Evolutionary conservation across 2,888 invertebrate species (phyloP), one percentile per base, ranked within the genome.

Genomic region (Apamea epomidion): DNA sequence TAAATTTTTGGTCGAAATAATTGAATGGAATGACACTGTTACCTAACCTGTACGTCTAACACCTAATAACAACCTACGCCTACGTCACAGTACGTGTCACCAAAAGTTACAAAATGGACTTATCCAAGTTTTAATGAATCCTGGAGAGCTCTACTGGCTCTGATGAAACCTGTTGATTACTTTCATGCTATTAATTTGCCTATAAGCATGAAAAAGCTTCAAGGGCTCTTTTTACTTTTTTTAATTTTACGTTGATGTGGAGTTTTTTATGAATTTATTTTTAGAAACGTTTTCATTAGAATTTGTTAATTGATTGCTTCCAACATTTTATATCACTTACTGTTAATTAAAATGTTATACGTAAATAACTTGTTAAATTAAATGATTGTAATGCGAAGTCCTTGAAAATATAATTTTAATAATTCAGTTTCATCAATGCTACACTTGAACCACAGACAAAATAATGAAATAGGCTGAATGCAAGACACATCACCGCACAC

Each of bases 41-140:
- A n/a, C 2, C 21, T 42, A n/a, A 74, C 76, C 29, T 29, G 14
- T 37, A 18, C n/a, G 18, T 51, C 62, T 21, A 76, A 51, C 16
- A 25, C 18, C 25, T 37, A 32, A 29, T 58, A 60, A 67, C 37
- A 64, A 75, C 29, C 69, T 51, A 60, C 48, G n/a, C 29, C 69
- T 51, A 60, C 48, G n/a, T 65, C 51, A 60, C 45, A n/a, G 60
- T 29, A 58, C 21, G 12, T 64, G 76, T 83, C 78, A 72, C 73
- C 70, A 65, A 78, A 79, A 85, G 81, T 83, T 80, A 37, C 45
- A 79, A 87, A 84, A 82, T 78, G 65, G 67, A 81, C 69, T 81
- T 79, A 74, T 87, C 58, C 42, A 81, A 89, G 69, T 87, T 88
- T 78, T 81, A 89, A 87, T 83, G 21, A 84, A 83, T 60, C 72